Base-by-base conservation (phyloP, 2,797 vertebrate genomes). In the Florisuga fusca region DNA sequence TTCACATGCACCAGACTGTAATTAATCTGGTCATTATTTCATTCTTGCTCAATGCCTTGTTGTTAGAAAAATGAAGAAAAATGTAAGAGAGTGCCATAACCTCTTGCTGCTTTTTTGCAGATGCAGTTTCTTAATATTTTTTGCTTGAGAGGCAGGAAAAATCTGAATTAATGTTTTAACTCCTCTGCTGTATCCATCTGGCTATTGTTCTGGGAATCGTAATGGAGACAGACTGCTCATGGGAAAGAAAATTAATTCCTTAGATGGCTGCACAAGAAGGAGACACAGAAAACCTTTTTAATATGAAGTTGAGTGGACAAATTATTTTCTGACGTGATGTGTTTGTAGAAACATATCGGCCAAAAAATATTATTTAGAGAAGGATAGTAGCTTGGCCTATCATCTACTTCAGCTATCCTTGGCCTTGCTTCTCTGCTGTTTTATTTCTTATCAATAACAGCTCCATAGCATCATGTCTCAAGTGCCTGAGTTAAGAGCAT, bases 341-440 rank as follows among this genome's bases (percentile, higher is more conserved):
- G 17, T 83, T 90, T 81, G 50, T 81, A 72, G 85, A 93, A 95
- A 87, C 18, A 50, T 73, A 59, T 33, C 76, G 53, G 89, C 87
- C 78, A 89, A 61, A 36, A 87, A 87, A 82, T 76, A 73, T 64
- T 96, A 81, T 90, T 94, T 94, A 83, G 64, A 89, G 68, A 91
- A 91, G 33, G 79, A 94, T 83, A 85, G 57, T 67, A 87, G 25
- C 67, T 84, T 62, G 36, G 48, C 20, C 83, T 90, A 46, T 93
- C 59, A 29, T 74, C 33, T 87, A 21, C 38, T 91, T 89, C 82
- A 88, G 66, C 66, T 94, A 20, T 81, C 51, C 76, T 88, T 90
- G 91, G 93, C 90, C 48, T 7, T 14, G 54, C 29, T 85, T 71
- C 82, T 80, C 53, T 77, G 45, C 36, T 87, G 53, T 27, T 71